Percentiles rank a stretch among this genome's conserved stretches.
These are phyloP conservation scores for Nesidiocoris tenuis DNA, from an alignment of 2,888 invertebrate genomes.

Conservation along the genomic window DNA sequence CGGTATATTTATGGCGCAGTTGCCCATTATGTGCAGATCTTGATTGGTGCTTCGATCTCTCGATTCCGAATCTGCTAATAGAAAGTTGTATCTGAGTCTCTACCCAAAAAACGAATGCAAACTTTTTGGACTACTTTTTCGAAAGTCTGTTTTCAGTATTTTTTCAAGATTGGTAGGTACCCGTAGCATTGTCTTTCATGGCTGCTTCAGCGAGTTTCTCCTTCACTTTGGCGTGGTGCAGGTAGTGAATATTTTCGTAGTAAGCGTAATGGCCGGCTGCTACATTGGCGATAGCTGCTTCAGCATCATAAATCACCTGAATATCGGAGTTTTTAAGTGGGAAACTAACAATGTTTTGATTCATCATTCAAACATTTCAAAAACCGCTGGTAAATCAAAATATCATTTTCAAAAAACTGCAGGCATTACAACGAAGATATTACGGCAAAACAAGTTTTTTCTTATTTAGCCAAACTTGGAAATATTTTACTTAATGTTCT, in stretches of 20 bases:
- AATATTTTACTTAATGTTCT: no score
- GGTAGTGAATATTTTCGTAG: conserved; percentile 73
- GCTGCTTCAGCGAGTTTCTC: conserved; percentile 42
- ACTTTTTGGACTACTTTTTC: background rate
- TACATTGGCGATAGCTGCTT: conserved; percentile 66
- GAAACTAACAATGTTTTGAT: no score
- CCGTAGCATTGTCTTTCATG: conserved; percentile 20
- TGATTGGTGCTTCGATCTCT: conserved; percentile 19
- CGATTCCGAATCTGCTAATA: conserved; percentile 4
- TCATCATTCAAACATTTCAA: no score
- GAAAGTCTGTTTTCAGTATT: no score
- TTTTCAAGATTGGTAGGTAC: no score
- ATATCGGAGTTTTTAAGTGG: no score
- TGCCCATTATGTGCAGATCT: conserved; percentile 76
- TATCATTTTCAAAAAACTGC: no score
- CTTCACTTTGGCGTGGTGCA: conserved; percentile 64
- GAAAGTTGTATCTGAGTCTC: background rate
- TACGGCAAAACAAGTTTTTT: no score
- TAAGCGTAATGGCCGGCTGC: conserved; percentile 72
- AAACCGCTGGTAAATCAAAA: no score
- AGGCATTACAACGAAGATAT: no score
- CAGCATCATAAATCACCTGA: conserved; percentile 54
- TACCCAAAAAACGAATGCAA: background rate
- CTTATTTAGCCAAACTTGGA: no score
- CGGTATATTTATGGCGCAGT: conserved; percentile 78